phyloP scores from a whole-genome alignment of 2,797 vertebrate species.

The Protonibea diacanthus region DNA sequence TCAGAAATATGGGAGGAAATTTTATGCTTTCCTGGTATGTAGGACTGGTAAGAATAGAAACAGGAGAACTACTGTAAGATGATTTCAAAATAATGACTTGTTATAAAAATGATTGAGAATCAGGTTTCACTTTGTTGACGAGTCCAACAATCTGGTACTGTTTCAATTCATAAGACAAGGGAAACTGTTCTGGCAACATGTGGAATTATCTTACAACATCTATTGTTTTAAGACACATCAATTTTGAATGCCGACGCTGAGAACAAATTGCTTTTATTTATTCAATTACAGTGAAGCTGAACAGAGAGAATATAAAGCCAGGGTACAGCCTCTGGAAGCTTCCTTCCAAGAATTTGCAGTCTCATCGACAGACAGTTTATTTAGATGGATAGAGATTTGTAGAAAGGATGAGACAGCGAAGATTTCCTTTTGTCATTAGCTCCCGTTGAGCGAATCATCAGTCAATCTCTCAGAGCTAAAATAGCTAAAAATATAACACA shows the following conservation, averaged over 20 bases:
- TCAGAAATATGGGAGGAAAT: constrained; percentile 5
- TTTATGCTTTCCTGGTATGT: background rate
- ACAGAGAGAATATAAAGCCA: background rate
- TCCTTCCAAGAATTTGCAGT: background rate
- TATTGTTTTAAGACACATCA: constrained; percentile 2
- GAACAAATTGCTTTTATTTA: background rate
- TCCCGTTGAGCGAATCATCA: background rate
- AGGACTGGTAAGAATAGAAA: background rate
- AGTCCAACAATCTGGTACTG: background rate
- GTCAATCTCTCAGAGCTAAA: background rate
- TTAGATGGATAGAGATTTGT: background rate
- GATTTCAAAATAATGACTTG: background rate
- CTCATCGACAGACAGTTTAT: background rate
- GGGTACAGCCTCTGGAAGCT: background rate
- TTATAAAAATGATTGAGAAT: background rate
- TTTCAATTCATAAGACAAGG: constrained; percentile 10
- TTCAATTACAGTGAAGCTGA: background rate
- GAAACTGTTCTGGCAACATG: background rate
- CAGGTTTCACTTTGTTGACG: constrained; percentile 10
- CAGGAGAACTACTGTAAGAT: background rate
- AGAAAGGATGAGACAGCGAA: background rate
- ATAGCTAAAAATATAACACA: background rate
- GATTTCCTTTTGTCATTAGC: background rate
- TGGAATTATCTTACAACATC: background rate
- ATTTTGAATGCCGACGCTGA: background rate